A percentile compares a stretch with the other conserved stretches of the same genome.
Evolutionary conservation across 2,888 invertebrate genomes (phyloP).

Genomic region (Saturnia japonica): DNA sequence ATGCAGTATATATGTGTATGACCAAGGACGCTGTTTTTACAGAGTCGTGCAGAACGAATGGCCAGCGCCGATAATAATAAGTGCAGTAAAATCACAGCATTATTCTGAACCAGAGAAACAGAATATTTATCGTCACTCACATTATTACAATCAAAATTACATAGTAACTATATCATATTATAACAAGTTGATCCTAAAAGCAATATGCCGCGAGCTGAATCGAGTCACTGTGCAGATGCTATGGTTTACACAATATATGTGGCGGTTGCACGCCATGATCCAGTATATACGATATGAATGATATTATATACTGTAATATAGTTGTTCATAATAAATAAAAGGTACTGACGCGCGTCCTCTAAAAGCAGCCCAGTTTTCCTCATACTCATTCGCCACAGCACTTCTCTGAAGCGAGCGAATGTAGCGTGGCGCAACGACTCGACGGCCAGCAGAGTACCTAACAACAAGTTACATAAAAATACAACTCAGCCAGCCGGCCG

Average conservation of each 20-base stretch:
- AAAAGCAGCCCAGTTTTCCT: conserved; percentile 39
- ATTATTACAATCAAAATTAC: background rate
- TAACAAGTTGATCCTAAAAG: background rate
- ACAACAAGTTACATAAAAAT: conserved; percentile 73
- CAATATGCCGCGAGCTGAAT: background rate
- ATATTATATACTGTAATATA: conserved; percentile 1
- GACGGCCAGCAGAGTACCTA: conserved; percentile 34
- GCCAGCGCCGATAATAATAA: too few species aligned
- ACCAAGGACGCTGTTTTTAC: background rate
- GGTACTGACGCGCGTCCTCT: conserved; percentile 27
- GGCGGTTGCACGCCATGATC: background rate
- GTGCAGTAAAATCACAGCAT: too few species aligned
- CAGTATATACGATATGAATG: background rate
- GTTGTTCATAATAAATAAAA: conserved; percentile 13
- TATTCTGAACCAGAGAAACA: background rate
- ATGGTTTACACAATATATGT: background rate
- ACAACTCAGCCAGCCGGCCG: conserved; percentile 50
- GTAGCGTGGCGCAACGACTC: conserved; percentile 54
- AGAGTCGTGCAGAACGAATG: background rate
- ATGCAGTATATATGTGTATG: background rate
- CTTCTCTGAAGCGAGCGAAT: conserved; percentile 34
- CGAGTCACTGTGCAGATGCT: background rate
- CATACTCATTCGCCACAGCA: conserved; percentile 39
- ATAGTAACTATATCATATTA: background rate
- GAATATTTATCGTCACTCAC: background rate